Conservation (phyloP, 2,797 vertebrate species). For the Squalus acanthias region DNA sequence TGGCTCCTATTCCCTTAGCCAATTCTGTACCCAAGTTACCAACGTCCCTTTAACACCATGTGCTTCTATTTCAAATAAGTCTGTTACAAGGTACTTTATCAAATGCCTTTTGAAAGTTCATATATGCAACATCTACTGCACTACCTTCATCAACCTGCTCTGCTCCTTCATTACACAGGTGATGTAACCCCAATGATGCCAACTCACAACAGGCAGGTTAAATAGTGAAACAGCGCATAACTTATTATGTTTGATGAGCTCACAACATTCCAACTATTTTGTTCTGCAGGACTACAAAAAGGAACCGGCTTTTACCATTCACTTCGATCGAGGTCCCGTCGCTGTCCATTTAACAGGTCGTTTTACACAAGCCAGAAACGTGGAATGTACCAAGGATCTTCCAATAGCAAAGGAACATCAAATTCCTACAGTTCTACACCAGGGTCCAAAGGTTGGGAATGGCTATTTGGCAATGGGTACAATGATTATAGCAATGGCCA, state of each 20-base stretch:
- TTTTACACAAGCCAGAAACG: neutral
- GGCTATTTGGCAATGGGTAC: neutral
- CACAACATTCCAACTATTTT: neutral
- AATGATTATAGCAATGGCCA: neutral
- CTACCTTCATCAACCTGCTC: neutral
- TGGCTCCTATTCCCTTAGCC: neutral
- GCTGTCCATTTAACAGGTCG: neutral
- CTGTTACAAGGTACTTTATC: no score
- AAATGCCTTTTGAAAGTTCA: no score
- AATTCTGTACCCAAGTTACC: neutral
- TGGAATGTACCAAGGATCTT: neutral
- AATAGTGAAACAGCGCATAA: neutral
- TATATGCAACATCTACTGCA: no score
- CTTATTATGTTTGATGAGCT: neutral
- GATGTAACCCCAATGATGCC: neutral
- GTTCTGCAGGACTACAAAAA: neutral
- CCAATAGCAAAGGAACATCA: neutral
- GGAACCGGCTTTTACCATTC: neutral
- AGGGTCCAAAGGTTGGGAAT: neutral
- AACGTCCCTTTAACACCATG: neutral
- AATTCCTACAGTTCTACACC: neutral
- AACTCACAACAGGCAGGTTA: neutral
- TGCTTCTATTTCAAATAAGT: neutral
- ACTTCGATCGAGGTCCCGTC: neutral
- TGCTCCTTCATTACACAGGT: neutral